phyloP scores from a whole-genome alignment of 2,113 vertebrate species.

The Melanerpes aurifrons region DNA sequence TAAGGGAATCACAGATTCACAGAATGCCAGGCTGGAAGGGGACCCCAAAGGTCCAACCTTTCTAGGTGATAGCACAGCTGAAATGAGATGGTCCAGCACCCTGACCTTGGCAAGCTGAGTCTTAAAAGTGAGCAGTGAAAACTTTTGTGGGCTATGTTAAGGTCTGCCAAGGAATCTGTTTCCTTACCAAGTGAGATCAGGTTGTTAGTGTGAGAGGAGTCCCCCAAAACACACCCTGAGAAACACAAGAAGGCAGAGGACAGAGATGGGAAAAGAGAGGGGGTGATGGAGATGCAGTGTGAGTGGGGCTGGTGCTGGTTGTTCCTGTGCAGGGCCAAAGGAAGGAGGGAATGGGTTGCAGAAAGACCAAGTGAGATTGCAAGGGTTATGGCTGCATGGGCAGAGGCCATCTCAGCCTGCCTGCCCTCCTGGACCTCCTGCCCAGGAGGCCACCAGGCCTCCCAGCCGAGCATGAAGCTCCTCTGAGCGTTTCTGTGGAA shows the following conservation, averaged over 20 bases:
- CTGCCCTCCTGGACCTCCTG: background rate
- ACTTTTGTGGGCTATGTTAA: background rate
- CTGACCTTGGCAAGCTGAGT: too few relatives aligned
- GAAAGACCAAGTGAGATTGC: background rate
- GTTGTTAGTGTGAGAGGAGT: fast-evolving
- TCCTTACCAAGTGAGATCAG: background rate
- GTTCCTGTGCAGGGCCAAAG: background rate
- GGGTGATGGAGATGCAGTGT: fast-evolving
- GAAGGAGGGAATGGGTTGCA: background rate
- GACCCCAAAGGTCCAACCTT: too few relatives aligned
- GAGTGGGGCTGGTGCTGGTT: background rate
- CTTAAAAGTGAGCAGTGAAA: background rate
- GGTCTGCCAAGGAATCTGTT: background rate
- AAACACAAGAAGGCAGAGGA: background rate
- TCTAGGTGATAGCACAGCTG: too few relatives aligned
- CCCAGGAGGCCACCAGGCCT: background rate
- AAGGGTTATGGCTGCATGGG: background rate
- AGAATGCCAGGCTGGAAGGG: too few relatives aligned
- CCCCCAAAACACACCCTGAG: background rate
- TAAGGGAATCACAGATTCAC: too few relatives aligned
- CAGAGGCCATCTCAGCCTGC: background rate
- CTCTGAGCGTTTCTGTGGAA: background rate
- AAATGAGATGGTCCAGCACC: too few relatives aligned
- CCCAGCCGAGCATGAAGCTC: background rate
- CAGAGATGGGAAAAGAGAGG: too few relatives aligned